phyloP scores from a whole-genome alignment of 2,113 vertebrate genomes.

The Sula dactylatra region DNA sequence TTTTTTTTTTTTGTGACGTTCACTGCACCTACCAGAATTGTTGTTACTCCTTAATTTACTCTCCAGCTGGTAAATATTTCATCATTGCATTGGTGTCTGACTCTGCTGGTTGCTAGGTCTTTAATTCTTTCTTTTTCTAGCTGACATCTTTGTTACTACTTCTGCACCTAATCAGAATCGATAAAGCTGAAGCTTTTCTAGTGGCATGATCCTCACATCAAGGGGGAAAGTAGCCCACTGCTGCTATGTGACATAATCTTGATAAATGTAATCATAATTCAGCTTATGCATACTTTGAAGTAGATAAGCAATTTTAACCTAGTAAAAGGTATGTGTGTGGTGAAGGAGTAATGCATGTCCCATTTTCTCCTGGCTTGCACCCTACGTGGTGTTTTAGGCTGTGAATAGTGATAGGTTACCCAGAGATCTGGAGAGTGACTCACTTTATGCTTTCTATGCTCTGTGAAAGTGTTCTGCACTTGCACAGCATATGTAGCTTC shows the following conservation, averaged over 20 bases:
- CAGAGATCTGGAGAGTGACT: not conserved
- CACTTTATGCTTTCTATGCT: not conserved
- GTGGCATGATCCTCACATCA: not conserved
- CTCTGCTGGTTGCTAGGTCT: not conserved
- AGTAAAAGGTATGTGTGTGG: not conserved
- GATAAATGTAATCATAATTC: not conserved
- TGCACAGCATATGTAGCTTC: not conserved
- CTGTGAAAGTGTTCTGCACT: not conserved
- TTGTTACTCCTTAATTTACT: not conserved
- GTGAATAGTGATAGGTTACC: not conserved
- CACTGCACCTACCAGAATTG: not conserved
- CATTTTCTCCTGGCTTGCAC: not conserved
- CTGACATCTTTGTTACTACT: not conserved
- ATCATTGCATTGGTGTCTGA: not conserved
- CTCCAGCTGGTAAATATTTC: not conserved
- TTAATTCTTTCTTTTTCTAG: not conserved
- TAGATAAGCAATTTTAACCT: not conserved
- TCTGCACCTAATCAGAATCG: not conserved
- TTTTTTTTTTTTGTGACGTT: not conserved
- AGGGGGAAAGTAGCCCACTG: not conserved
- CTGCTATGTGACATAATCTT: not conserved
- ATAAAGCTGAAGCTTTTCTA: not conserved
- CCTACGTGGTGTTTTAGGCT: rapidly evolving
- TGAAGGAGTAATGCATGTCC: not conserved
- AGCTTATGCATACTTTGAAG: not conserved